Conservation (phyloP, 2,888 invertebrate species). For the Lacanobia wlatinum region DNA sequence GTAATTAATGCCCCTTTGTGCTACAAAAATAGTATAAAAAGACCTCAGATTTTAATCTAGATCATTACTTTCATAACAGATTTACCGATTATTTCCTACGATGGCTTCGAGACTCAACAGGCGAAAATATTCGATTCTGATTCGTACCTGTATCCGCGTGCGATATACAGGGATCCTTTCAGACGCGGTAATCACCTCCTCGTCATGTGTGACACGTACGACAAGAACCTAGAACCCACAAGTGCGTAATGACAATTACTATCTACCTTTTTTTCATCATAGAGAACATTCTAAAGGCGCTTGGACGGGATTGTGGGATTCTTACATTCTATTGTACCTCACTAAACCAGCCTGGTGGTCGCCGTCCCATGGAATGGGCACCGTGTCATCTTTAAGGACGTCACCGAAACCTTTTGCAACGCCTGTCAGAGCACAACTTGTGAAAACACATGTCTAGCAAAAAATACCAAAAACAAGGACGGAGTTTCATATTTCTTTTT, state of each 20-base stretch:
- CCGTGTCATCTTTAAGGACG: too few relatives aligned
- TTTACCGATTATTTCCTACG: constrained; percentile 97
- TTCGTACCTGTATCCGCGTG: constrained; percentile 97
- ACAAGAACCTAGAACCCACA: constrained; percentile 95
- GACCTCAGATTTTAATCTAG: not conserved
- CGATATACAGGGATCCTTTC: constrained; percentile 98
- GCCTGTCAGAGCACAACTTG: too few relatives aligned
- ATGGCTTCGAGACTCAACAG: constrained; percentile 97
- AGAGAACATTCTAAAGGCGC: not conserved
- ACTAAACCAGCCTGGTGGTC: too few relatives aligned
- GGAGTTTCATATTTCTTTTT: too few relatives aligned
- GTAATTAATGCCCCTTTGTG: not conserved
- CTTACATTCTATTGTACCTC: too few relatives aligned
- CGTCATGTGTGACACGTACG: constrained; percentile 97
- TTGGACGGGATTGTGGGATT: not conserved
- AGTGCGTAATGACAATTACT: constrained; percentile 80
- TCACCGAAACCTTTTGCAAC: too few relatives aligned
- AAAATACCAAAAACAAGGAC: too few relatives aligned
- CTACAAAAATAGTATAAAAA: not conserved
- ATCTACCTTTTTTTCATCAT: not conserved
- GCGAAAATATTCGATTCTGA: constrained; percentile 97
- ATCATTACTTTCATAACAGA: constrained; percentile 88
- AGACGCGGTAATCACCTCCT: constrained; percentile 96
- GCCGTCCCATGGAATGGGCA: too few relatives aligned
- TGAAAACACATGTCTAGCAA: too few relatives aligned